Evolutionary conservation across 2,888 invertebrate genomes (phyloP), one percentile per base, ranked within the genome.

Genomic region (Didymodactylos carnosus): DNA sequence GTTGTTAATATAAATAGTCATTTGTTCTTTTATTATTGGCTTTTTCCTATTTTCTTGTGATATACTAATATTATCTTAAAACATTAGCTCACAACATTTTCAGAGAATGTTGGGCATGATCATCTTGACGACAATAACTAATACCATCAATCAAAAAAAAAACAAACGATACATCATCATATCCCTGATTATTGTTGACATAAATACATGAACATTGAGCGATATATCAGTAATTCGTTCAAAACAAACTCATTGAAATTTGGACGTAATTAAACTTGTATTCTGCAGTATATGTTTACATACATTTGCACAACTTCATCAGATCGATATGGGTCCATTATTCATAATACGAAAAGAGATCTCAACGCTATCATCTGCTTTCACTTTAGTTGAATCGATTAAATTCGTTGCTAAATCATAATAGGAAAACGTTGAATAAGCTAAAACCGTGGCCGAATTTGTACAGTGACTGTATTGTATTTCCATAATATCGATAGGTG

Each of bases 401-500:
- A 19, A 19, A n/a, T n/a, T n/a, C n/a, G n/a, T n/a, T n/a, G n/a
- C n/a, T n/a, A 62, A 19, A 35, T 62, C 62, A 62, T 35, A 35
- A 35, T 62, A 78, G 4, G 41, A 41, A 72, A 78, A 78, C 51
- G 43, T 71, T 13, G 76, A 62, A 74, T 78, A 78, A 16, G 78
- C 77, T 25, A 78, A n/a, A 76, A 62, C 78, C 78, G 40, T 75
- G 77, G 35, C 78, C 78, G 69, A 72, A 72, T 39, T 19, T 19
- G 35, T 51, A 72, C 8, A 72, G 70, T 69, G 77, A 76, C 23
- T 62, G 35, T 4, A 62, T n/a, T 14, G 16, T 62, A n/a, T n/a
- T n/a, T n/a, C n/a, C n/a, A 19, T 29, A 62, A 62, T 62, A 62
- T 11, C 62, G 62, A 35, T 62, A 62, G 5, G 62, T 62, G 13